Percentiles rank a stretch among this genome's conserved stretches.
Evolutionary conservation across 2,888 invertebrate species (phyloP).

Genomic region (Agrochola lota): DNA sequence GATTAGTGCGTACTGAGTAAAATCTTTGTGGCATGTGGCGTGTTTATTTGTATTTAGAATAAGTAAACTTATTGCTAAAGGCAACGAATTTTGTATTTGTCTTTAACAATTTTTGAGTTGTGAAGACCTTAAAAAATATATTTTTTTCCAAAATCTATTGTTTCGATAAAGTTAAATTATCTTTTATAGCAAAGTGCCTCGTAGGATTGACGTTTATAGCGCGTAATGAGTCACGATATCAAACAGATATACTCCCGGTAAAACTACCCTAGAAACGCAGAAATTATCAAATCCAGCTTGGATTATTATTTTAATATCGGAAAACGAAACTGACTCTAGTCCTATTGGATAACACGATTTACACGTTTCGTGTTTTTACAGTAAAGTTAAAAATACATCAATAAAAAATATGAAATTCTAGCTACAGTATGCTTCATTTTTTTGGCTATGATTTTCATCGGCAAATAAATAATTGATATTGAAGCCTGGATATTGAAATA

Average conservation of each 20-base stretch:
- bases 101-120: background rate
- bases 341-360: background rate
- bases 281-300: no score
- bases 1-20: slow-evolving; percentile 7
- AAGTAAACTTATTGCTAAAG: background rate
- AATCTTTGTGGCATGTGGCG: background rate
- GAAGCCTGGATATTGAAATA: slow-evolving; percentile 45
- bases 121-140: background rate
- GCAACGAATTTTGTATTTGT: background rate
- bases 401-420: slow-evolving; percentile 9
- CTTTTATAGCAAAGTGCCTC: background rate
- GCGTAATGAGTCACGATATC: no score
- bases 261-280: background rate
- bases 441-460: slow-evolving; percentile 4
- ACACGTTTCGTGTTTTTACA: background rate
- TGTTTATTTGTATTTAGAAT: background rate
- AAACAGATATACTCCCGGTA: background rate
- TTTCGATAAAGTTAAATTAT: background rate
- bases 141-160: background rate
- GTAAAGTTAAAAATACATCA: slow-evolving; percentile 12
- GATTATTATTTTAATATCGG: slow-evolving; percentile 7
- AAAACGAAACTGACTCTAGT: background rate
- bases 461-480: slow-evolving; percentile 43
- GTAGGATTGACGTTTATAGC: background rate
- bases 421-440: background rate